A percentile compares a stretch with the other conserved stretches of the same genome.
These are phyloP conservation scores for Motacilla alba DNA, from an alignment of 2,113 vertebrate genomes.

Conservation along the genomic window DNA sequence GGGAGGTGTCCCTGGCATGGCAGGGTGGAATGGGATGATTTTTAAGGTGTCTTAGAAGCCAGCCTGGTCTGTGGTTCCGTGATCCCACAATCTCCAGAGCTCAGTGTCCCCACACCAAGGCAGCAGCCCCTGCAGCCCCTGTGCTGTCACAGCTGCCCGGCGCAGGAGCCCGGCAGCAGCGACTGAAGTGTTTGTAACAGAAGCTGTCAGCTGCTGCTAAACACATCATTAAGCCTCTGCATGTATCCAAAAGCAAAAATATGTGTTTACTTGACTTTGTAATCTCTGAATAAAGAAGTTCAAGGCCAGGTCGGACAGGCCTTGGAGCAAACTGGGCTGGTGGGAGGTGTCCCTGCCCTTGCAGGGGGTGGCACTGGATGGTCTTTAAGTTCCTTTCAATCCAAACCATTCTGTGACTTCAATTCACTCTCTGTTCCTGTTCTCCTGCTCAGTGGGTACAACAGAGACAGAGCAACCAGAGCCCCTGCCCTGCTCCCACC, in stretches of 20 bases:
- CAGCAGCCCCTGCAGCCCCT: neutral
- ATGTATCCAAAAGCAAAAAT: neutral
- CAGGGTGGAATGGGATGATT: neutral
- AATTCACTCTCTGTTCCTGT: neutral
- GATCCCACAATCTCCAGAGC: neutral
- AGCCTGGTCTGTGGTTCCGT: fast-evolving
- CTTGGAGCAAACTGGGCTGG: neutral
- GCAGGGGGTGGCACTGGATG: neutral
- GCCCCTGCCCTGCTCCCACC: neutral
- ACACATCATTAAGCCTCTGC: neutral
- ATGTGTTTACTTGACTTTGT: neutral
- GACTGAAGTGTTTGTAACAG: neutral
- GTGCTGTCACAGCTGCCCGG: neutral
- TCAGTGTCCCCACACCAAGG: neutral
- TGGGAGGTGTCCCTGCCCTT: neutral
- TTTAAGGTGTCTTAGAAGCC: neutral
- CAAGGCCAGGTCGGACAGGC: neutral
- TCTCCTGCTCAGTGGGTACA: neutral
- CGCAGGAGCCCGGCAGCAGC: neutral
- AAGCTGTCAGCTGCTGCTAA: neutral
- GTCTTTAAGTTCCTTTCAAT: neutral
- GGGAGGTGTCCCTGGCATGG: neutral
- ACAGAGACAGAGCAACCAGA: neutral
- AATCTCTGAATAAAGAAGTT: neutral
- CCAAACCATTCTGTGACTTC: neutral